Conservation (phyloP, 2,797 vertebrate species). For the Chelon labrosus region DNA sequence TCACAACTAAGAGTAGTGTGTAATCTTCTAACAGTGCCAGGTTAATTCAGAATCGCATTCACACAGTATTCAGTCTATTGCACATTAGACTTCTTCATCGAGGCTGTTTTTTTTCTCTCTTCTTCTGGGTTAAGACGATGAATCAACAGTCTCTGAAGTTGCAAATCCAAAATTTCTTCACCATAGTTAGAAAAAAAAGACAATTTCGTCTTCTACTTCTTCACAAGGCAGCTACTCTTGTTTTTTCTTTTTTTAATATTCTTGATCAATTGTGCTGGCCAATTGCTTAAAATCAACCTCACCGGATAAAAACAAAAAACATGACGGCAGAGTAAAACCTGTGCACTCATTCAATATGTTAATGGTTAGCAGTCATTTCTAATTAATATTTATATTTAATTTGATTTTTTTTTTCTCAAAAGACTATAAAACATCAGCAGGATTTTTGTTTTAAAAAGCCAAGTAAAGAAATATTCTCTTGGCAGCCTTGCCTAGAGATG, state of each 20-base stretch:
- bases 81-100: constrained; percentile 65
- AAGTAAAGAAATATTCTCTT: constrained; percentile 68
- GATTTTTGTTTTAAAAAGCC: constrained; percentile 73
- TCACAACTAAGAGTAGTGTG: constrained; percentile 30
- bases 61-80: constrained; percentile 75
- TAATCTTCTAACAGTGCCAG: constrained; percentile 47
- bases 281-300: constrained; percentile 49
- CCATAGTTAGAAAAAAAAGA: constrained; percentile 33
- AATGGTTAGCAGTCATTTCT: constrained; percentile 64
- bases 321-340: constrained; percentile 28
- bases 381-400: constrained; percentile 69
- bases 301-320: constrained; percentile 19
- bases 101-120: constrained; percentile 12
- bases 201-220: constrained; percentile 22
- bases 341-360: constrained; percentile 57
- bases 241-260: constrained; percentile 1
- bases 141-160: constrained; percentile 29
- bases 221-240: constrained; percentile 47
- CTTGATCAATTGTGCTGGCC: constrained; percentile 64
- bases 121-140: constrained; percentile 21
- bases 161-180: constrained; percentile 39
- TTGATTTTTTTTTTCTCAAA: constrained; percentile 52
- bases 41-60: constrained; percentile 48
- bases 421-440: constrained; percentile 80
- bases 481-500: constrained; percentile 63